Percentiles rank a stretch among this genome's conserved stretches.
These are phyloP conservation scores for Nettapus auritus DNA, from an alignment of 2,113 vertebrate genomes.

Conservation along the genomic window DNA sequence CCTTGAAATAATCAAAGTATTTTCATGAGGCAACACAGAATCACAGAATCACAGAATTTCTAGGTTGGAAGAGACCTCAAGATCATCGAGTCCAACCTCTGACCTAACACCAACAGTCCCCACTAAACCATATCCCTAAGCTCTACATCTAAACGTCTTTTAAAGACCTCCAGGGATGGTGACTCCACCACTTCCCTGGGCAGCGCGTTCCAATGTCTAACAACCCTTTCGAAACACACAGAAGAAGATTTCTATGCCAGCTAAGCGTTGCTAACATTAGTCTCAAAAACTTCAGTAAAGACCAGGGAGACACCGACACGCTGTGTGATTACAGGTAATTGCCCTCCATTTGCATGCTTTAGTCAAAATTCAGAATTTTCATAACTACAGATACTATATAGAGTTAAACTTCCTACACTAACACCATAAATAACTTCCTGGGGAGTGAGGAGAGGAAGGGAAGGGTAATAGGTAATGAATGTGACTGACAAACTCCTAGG, in stretches of 20 bases:
- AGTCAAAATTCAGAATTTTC: not conserved
- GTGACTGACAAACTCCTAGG: not conserved
- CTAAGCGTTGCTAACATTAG: not conserved
- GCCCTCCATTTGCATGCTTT: not conserved
- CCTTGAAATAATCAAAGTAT: not conserved
- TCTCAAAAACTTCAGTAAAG: not conserved
- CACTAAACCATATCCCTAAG: no score
- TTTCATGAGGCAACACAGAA: not conserved
- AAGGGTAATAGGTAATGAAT: not conserved
- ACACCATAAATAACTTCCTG: not conserved
- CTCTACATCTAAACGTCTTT: no score
- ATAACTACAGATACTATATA: not conserved
- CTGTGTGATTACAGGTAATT: not conserved
- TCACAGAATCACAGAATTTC: no score
- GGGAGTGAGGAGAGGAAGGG: not conserved
- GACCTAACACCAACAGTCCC: no score
- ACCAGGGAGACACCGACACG: accelerated
- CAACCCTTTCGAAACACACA: no score
- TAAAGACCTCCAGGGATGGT: no score
- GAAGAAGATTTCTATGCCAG: not conserved
- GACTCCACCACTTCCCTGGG: no score
- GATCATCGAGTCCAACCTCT: no score
- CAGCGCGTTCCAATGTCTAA: no score
- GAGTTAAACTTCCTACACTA: not conserved
- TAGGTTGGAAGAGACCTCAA: no score